Base-by-base conservation (phyloP, 2,113 vertebrate species). In the Junco hyemalis region DNA sequence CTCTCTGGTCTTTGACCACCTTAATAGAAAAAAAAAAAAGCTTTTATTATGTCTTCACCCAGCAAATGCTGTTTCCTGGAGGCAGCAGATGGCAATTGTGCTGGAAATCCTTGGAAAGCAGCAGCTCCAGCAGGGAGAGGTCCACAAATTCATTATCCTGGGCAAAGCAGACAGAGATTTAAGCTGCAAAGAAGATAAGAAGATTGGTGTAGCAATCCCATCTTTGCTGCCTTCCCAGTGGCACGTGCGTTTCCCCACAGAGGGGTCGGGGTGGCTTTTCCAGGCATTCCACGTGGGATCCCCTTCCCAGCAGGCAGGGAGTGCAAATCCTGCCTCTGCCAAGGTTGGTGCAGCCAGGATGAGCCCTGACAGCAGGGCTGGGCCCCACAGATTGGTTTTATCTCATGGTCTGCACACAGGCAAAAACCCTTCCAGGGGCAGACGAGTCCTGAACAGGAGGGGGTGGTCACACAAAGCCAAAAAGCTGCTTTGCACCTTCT, bases 171-270 rank as follows among this genome's bases (percentile, higher is more conserved):
- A 65, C 56, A 57, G 74, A 51, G 57, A 31, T 81, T 93, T 84
- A 90, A 92, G 71, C 92, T 72, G 56, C 35, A 89, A 86, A 92
- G 82, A 76, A 68, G 60, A 92, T 95, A 78, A 97, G 88, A 76
- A 96, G 96, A 76, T 69, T 79, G 81, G 66, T 84, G 60, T 11
- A 50, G 33, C 57, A 80, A 33, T 74, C 74, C 65, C 78, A 42
- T 97, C 54, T 73, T 73, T 73, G 59, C 83, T 88, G 86, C 64
- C 93, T 88, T 72, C 29, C 60, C 42, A 1, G 10, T 3, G 14
- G 66, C 40, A 14, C 14, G 24, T 68, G 90, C 63, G 2, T 80
- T 97, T 86, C 61, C 76, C 45, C 2, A 0, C 45, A 42, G 83
- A 64, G 60, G 25, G 47, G 13, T 45, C 47, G 26, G 3, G 0